A percentile compares a stretch with the other conserved stretches of the same genome.
Evolutionary conservation across 2,797 vertebrate species (phyloP).

Genomic region (Bovichtus variegatus): DNA sequence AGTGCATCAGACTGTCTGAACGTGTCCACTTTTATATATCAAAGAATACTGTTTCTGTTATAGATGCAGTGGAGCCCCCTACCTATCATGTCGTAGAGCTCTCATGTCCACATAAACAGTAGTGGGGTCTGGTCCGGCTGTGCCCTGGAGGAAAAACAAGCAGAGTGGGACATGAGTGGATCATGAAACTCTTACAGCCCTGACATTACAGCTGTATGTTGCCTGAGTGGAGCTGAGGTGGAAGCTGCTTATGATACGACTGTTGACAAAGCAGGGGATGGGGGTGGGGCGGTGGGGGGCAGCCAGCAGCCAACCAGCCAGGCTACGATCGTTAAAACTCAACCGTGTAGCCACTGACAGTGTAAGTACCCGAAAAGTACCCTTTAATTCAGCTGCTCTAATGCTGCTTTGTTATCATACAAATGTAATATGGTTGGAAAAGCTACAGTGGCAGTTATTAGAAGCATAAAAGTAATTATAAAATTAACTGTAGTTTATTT

Average conservation of each 20-base stretch:
- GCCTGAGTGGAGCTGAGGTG: slow-evolving; percentile 54
- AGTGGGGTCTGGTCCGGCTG: slow-evolving; percentile 95
- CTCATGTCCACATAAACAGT: slow-evolving; percentile 97
- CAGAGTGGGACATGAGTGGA: slow-evolving; percentile 20
- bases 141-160: slow-evolving; percentile 86
- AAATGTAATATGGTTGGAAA: neutral
- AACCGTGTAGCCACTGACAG: slow-evolving; percentile 44
- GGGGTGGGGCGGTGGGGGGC: slow-evolving; percentile 20
- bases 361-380: slow-evolving; percentile 10
- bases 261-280: slow-evolving; percentile 60
- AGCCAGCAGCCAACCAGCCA: slow-evolving; percentile 79
- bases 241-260: slow-evolving; percentile 64
- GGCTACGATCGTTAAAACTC: slow-evolving; percentile 54
- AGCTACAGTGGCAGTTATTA: slow-evolving; percentile 3
- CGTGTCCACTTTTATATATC: neutral
- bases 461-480: neutral
- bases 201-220: slow-evolving; percentile 12
- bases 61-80: slow-evolving; percentile 1
- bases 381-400: slow-evolving; percentile 14
- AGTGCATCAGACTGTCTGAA: neutral
- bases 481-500: neutral
- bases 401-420: slow-evolving; percentile 16
- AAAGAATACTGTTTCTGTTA: neutral
- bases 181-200: neutral
- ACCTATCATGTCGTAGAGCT: slow-evolving; percentile 96